Evolutionary conservation across 2,888 invertebrate species (phyloP), one percentile per base, ranked within the genome.

Genomic region (Opisthograptis luteolata): DNA sequence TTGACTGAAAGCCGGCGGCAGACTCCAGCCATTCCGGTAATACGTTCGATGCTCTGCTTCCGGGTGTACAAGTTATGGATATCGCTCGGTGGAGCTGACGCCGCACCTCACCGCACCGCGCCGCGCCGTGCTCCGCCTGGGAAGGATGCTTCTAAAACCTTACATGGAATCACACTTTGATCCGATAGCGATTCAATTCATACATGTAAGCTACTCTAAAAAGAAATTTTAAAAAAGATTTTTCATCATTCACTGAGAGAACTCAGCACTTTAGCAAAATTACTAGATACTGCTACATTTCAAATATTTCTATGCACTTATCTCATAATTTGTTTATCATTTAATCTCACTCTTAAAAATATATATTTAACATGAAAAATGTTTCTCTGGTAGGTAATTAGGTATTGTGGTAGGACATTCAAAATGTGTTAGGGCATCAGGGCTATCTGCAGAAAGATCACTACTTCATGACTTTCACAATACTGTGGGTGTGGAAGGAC

Each of bases 41-140:
- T 34, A 19, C 34, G 19, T 8, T 30, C 10, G 13, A 2, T 13
- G 30, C 13, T 28, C 1, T 13, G 30, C 13, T 28, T 28, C 28
- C 30, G 7, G 0, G 14, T 14, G 35, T 14, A 12, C 25, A 14
- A 15, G 17, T 45, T 37, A 37, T 45, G 37, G 45, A 36, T 35
- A 44, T 22, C 15, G 20, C 22, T 28, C 10, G 28, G 35, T 44
- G 35, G 44, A 44, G 27, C 32, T 19, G n/a, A n/a, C n/a, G n/a
- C n/a, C n/a, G n/a, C n/a, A n/a, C n/a, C n/a, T n/a, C n/a, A n/a
- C n/a, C n/a, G n/a, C n/a, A n/a, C n/a, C n/a, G n/a, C n/a, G n/a
- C n/a, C n/a, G 12, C 12, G 5, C 12, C 15, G 4, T 0, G 13
- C n/a, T 8, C 24, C 24, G n/a, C 1, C 8, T 13, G 13, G 7